phyloP scores from a whole-genome alignment of 2,888 invertebrate species.

The Oxyteleia sp. region DNA sequence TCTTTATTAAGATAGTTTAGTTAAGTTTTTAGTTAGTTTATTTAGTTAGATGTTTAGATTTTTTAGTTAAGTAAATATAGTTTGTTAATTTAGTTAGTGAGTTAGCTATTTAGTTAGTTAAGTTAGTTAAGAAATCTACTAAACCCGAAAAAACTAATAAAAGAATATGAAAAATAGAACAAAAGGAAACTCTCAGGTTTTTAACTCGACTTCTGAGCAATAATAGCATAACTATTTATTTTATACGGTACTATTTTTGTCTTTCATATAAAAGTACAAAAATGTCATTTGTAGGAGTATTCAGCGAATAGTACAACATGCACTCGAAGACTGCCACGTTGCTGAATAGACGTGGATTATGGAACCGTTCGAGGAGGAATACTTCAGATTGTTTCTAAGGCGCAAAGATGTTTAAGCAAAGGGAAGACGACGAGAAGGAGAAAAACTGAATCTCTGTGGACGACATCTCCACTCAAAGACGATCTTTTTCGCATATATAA shows the following conservation, averaged over 20 bases:
- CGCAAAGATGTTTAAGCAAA: constrained; percentile 62
- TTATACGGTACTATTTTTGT: constrained; percentile 36
- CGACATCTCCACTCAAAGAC: constrained; percentile 43
- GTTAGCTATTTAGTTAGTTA: too few relatives aligned
- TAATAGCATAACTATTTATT: constrained; percentile 19
- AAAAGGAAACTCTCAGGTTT: too few relatives aligned
- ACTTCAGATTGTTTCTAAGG: constrained; percentile 63
- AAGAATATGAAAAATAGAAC: too few relatives aligned
- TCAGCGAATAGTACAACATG: constrained; percentile 41
- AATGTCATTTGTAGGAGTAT: constrained; percentile 56
- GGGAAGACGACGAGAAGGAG: constrained; percentile 36
- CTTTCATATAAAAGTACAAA: constrained; percentile 35
- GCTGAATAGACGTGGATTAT: constrained; percentile 62
- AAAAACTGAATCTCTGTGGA: constrained; percentile 47
- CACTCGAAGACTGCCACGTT: constrained; percentile 59
- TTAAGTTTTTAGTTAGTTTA: too few relatives aligned
- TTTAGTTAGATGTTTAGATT: too few relatives aligned
- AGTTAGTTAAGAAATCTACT: too few relatives aligned
- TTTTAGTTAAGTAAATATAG: too few relatives aligned
- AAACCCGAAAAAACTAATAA: too few relatives aligned
- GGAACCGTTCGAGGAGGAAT: constrained; percentile 56
- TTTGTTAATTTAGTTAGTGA: too few relatives aligned
- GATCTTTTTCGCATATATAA: constrained; percentile 34
- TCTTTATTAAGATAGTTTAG: too few relatives aligned
- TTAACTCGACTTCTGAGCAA: neutral